Percentiles rank a stretch among this genome's conserved stretches.
Conservation (phyloP, 1,140 invertebrate species). For the Formica exsecta region DNA sequence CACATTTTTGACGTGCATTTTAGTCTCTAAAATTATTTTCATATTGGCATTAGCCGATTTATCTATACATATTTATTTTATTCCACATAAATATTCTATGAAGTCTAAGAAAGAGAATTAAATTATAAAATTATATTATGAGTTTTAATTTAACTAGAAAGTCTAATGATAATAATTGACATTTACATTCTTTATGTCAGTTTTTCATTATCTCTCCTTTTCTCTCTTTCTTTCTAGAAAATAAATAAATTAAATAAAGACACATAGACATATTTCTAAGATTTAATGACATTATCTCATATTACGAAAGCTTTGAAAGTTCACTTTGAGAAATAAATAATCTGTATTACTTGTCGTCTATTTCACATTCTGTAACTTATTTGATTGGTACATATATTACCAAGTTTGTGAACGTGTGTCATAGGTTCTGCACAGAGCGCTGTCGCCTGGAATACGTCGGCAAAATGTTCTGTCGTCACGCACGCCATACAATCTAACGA, state of each 20-base stretch:
- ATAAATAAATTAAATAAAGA: conserved; percentile 1
- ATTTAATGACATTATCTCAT: no score
- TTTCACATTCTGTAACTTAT: conserved; percentile 5
- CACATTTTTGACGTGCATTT: no score
- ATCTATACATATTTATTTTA: no score
- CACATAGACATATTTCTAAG: not conserved
- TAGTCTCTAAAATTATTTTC: not conserved
- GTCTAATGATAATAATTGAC: no score
- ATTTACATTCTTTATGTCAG: no score
- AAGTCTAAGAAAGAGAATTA: no score
- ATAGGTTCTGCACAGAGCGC: conserved; percentile 83
- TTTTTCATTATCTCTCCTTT: no score
- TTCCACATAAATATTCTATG: no score
- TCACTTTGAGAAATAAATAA: not conserved
- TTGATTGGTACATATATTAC: conserved; percentile 5
- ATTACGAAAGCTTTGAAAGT: not conserved
- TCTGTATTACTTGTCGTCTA: not conserved
- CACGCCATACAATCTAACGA: conserved; percentile 81
- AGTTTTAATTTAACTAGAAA: no score
- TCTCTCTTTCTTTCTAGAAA: no score
- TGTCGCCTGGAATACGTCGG: conserved; percentile 79
- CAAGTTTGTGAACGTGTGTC: conserved; percentile 1
- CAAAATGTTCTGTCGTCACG: conserved; percentile 78
- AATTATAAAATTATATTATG: no score
- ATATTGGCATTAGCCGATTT: not conserved